Evolutionary conservation across 2,888 invertebrate genomes (phyloP).

Genomic region (Campopleginae sp.): DNA sequence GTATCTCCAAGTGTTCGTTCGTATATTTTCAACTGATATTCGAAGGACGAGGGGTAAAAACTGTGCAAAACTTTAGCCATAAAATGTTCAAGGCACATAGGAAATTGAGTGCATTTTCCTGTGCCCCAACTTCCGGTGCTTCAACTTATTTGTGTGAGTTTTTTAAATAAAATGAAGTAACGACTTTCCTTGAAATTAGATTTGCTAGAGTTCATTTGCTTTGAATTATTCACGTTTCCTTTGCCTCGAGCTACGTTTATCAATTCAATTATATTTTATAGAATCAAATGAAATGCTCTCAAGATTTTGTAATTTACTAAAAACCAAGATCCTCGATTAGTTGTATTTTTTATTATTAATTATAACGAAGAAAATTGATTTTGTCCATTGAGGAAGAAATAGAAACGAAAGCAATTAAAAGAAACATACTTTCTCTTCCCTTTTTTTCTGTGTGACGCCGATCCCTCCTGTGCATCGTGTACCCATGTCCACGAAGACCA

Average conservation of each 20-base stretch:
- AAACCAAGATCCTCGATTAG: not conserved
- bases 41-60: conserved; percentile 29
- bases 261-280: not conserved
- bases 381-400: not conserved
- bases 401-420: not conserved
- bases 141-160: not conserved
- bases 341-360: not conserved
- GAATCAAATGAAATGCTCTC: not conserved
- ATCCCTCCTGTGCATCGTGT: conserved; percentile 81
- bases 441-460: conserved; percentile 77
- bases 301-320: not conserved
- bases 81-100: conserved; percentile 67
- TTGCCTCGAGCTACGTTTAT: not conserved
- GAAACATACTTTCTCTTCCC: conserved; percentile 79
- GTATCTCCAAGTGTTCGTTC: conserved; percentile 48
- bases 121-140: conserved; percentile 57
- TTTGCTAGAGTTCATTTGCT: conserved; percentile 5
- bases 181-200: not conserved
- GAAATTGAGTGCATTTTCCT: conserved; percentile 51
- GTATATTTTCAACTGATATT: conserved; percentile 44
- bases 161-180: not conserved
- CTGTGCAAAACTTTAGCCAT: conserved; percentile 75
- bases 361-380: not conserved
- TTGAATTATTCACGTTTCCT: not conserved
- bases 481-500: conserved; percentile 71